Conservation (phyloP, 2,113 vertebrate species). For the Cervus canadensis region DNA sequence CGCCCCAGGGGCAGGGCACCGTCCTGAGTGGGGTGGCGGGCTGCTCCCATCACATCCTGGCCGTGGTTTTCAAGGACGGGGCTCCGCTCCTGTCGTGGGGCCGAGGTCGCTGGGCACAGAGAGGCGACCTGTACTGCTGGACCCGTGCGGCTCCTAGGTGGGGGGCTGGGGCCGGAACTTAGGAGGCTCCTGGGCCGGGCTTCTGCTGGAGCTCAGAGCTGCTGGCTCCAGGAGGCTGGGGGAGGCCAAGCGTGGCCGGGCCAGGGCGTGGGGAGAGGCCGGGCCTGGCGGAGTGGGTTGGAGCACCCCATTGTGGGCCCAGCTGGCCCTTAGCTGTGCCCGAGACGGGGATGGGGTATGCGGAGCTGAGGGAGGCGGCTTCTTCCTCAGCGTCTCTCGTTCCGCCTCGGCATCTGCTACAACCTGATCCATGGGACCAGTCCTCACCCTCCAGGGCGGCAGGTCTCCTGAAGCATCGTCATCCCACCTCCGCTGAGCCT, state of each 20-base stretch:
- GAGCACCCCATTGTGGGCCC: neutral
- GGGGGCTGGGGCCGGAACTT: neutral
- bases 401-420: neutral
- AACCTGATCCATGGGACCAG: too few species aligned
- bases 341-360: too few species aligned
- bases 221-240: too few species aligned
- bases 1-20: neutral
- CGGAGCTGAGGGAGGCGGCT: neutral
- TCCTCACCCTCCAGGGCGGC: neutral
- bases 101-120: neutral
- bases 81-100: neutral
- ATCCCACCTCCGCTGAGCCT: neutral
- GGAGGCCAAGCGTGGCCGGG: neutral
- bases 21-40: neutral
- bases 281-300: neutral
- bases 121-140: neutral
- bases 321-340: neutral
- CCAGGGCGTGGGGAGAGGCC: neutral
- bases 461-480: neutral
- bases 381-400: neutral
- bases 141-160: neutral
- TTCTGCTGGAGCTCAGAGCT: neutral
- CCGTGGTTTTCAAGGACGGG: neutral
- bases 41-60: neutral
- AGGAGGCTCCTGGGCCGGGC: rapidly evolving